Percentiles rank a stretch among this genome's conserved stretches.
Evolutionary conservation across 2,797 vertebrate species (phyloP).

Genomic region (Siniperca obscura): DNA sequence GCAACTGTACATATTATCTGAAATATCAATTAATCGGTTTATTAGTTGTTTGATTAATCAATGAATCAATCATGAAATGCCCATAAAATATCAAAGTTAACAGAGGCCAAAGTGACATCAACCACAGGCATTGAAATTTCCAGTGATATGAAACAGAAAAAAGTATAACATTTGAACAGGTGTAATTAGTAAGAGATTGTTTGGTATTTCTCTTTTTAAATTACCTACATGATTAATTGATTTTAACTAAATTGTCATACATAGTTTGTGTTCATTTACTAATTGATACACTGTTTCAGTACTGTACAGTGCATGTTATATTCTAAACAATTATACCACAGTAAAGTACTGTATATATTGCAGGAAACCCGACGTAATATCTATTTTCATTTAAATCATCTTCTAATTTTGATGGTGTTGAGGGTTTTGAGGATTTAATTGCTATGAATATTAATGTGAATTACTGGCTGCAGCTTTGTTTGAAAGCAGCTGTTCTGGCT

Average conservation of each 20-base stretch:
- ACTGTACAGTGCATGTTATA: not conserved
- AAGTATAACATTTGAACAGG: not conserved
- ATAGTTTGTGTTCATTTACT: not conserved
- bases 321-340: not conserved
- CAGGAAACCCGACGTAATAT: slow-evolving; percentile 8
- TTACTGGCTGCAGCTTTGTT: slow-evolving; percentile 58
- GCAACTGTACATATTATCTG: not conserved
- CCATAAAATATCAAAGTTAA: not conserved
- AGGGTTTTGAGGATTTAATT: slow-evolving; percentile 62
- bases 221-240: not conserved
- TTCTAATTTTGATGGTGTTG: slow-evolving; percentile 46
- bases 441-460: slow-evolving; percentile 69
- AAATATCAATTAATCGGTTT: not conserved
- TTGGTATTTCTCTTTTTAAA: not conserved
- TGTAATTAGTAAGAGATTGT: not conserved
- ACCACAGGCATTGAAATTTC: not conserved
- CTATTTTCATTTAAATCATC: slow-evolving; percentile 51
- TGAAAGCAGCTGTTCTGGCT: slow-evolving; percentile 57
- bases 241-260: not conserved
- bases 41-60: not conserved
- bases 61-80: slow-evolving; percentile 6
- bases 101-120: not conserved
- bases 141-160: not conserved
- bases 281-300: slow-evolving; percentile 17
- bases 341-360: not conserved